phyloP scores from a whole-genome alignment of 2,797 vertebrate species.

The Labeo calbasu region DNA sequence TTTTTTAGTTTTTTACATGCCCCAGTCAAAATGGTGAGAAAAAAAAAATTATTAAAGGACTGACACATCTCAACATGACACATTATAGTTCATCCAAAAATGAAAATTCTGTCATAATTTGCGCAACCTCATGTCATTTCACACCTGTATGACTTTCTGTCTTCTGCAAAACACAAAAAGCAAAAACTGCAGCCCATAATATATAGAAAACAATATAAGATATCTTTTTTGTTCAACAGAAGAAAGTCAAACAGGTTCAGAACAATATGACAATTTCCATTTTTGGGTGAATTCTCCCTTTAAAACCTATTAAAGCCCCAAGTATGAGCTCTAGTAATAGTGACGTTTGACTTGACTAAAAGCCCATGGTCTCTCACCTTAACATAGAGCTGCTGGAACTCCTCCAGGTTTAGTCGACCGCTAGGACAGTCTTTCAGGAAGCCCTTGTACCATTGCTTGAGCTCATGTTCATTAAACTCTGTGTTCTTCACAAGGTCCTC shows the following conservation, averaged over 20 bases:
- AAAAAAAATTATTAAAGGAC: too few relatives aligned
- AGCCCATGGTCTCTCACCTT: constrained; percentile 80
- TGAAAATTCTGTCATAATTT: too few relatives aligned
- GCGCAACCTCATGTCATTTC: too few relatives aligned
- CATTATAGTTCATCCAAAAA: too few relatives aligned
- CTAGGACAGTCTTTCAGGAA: constrained; percentile 99
- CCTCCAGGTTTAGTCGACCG: constrained; percentile 95
- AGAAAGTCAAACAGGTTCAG: not conserved
- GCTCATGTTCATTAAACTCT: constrained; percentile 98
- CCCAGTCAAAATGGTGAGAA: not conserved
- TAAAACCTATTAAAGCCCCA: not conserved
- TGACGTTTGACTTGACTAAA: constrained; percentile 7
- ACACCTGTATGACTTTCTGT: too few relatives aligned
- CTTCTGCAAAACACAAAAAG: not conserved
- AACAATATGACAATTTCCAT: not conserved
- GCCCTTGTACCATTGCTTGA: constrained; percentile 99
- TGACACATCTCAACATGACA: too few relatives aligned
- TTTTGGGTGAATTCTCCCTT: not conserved
- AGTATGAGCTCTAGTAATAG: not conserved
- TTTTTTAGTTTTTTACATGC: not conserved
- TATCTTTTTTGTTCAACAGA: not conserved
- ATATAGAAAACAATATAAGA: not conserved
- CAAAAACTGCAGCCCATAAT: not conserved
- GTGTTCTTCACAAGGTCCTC: constrained; percentile 99
- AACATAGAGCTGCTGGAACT: constrained; percentile 99